phyloP scores from a whole-genome alignment of 2,888 invertebrate genomes.

The Acrobasis consociella region DNA sequence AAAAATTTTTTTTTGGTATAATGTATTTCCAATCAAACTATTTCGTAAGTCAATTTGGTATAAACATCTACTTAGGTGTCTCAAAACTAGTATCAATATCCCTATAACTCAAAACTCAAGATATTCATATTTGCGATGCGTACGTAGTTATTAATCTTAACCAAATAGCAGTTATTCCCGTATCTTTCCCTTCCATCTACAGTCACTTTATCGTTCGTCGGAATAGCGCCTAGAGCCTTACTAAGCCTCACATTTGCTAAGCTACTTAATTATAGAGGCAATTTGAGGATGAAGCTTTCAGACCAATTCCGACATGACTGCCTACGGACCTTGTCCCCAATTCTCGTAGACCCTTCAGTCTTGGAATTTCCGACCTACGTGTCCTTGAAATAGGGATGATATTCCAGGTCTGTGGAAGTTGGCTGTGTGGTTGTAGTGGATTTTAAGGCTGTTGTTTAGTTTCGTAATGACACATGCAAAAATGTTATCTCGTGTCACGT shows the following conservation, averaged over 20 bases:
- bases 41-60: background rate
- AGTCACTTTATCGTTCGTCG: slow-evolving; percentile 18
- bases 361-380: background rate
- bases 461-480: slow-evolving; percentile 21
- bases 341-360: slow-evolving; percentile 30
- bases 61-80: background rate
- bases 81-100: background rate
- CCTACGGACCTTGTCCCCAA: slow-evolving; percentile 38
- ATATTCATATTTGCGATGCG: background rate
- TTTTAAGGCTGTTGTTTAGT: slow-evolving; percentile 21
- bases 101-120: background rate
- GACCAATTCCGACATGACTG: slow-evolving; percentile 44
- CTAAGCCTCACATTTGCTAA: slow-evolving; percentile 42
- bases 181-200: slow-evolving; percentile 13
- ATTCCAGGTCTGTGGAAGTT: background rate
- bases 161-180: slow-evolving; percentile 12
- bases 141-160: background rate
- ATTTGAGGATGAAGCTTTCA: slow-evolving; percentile 52
- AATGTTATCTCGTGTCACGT: slow-evolving; percentile 19
- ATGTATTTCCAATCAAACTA: too few relatives aligned
- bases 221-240: slow-evolving; percentile 32
- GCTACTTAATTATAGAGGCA: slow-evolving; percentile 63
- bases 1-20: too few relatives aligned
- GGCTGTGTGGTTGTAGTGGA: slow-evolving; percentile 3
- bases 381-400: background rate